Evolutionary conservation across 53 echinoderm and acorn worm species (phyloP).

Genomic region (Stichopus horrens): DNA sequence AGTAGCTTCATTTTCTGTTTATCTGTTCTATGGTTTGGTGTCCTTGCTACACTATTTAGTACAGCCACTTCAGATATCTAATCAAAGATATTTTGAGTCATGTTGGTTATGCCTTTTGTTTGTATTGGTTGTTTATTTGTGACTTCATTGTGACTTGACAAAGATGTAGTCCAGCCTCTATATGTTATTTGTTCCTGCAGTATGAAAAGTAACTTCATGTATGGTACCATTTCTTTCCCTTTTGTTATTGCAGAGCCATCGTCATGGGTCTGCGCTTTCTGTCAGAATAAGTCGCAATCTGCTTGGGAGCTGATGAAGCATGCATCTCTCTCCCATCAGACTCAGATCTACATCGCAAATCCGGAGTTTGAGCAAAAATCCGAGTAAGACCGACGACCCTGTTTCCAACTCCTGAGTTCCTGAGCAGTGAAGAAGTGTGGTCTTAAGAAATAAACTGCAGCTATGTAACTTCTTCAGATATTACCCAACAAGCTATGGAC

Average conservation of each 20-base stretch:
- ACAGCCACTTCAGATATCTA: no score
- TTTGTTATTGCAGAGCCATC: constrained; percentile 62
- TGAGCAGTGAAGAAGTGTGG: not conserved
- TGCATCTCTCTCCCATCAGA: constrained; percentile 70
- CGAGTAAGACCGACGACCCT: not conserved
- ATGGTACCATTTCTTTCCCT: not conserved
- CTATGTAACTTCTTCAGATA: not conserved
- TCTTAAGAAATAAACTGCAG: not conserved
- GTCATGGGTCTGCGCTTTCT: constrained; percentile 84
- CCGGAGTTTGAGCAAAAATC: constrained; percentile 9
- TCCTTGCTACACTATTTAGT: no score
- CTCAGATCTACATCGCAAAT: constrained; percentile 75
- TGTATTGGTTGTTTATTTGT: no score
- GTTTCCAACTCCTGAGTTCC: not conserved
- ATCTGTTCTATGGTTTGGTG: no score
- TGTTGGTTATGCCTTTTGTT: no score
- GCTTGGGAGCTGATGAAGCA: constrained; percentile 98
- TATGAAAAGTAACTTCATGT: no score
- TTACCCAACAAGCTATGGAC: not conserved
- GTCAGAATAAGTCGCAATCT: constrained; percentile 66
- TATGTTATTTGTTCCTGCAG: no score
- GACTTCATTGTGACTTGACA: no score
- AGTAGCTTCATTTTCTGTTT: no score
- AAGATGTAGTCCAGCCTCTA: no score
- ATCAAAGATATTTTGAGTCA: no score